phyloP scores from a whole-genome alignment of 2,113 vertebrate species.

The Balaeniceps rex region DNA sequence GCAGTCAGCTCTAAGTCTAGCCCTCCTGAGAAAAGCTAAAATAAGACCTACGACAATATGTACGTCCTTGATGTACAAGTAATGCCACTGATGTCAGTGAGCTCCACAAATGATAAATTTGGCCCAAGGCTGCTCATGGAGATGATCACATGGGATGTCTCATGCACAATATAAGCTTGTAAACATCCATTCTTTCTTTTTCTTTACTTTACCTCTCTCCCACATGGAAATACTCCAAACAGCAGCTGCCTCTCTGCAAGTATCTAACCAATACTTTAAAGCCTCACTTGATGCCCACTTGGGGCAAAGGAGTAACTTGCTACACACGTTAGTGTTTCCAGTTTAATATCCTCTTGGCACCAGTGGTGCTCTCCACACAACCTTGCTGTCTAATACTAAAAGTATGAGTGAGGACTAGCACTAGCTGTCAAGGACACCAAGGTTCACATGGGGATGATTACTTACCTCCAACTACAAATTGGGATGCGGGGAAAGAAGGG shows the following conservation, averaged over 20 bases:
- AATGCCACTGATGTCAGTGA: not conserved
- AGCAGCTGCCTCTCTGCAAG: not conserved
- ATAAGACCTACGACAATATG: not conserved
- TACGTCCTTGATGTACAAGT: not conserved
- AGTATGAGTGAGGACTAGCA: not conserved
- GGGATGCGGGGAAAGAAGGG: not conserved
- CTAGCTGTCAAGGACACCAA: not conserved
- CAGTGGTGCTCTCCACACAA: not conserved
- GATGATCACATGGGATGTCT: conserved; percentile 19
- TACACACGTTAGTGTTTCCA: not conserved
- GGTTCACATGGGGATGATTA: not conserved
- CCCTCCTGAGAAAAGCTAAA: conserved; percentile 44
- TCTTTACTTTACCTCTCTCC: not conserved
- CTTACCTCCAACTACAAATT: conserved; percentile 19
- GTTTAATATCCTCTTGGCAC: not conserved
- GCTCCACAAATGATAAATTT: conserved; percentile 23
- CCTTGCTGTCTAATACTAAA: not conserved
- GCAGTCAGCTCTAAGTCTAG: not conserved
- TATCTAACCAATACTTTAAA: not conserved
- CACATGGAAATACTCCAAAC: not conserved
- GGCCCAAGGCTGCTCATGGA: conserved; percentile 25
- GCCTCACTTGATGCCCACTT: not conserved
- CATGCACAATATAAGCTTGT: not conserved
- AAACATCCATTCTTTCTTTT: conserved; percentile 42
- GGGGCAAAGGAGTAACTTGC: not conserved